phyloP scores from a whole-genome alignment of 2,113 vertebrate genomes.

The Brachypodius melanocephalos region DNA sequence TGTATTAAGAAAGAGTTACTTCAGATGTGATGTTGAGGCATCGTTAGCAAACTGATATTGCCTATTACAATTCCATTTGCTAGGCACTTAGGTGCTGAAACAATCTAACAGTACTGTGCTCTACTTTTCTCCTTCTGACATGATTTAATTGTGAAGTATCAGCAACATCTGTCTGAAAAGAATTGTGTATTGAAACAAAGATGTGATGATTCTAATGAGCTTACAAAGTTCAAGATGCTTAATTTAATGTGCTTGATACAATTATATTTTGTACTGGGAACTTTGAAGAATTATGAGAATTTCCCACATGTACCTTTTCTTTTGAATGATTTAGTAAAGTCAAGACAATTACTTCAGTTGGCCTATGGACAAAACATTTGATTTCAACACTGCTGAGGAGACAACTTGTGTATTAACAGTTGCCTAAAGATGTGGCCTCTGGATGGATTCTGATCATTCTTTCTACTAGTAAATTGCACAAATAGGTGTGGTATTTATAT shows the following conservation, averaged over 20 bases:
- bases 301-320: neutral
- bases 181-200: neutral
- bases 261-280: neutral
- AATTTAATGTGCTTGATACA: neutral
- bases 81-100: neutral
- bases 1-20: neutral
- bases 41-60: neutral
- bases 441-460: neutral
- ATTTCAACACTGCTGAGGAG: neutral
- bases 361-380: neutral
- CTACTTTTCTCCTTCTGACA: neutral
- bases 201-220: neutral
- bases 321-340: neutral
- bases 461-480: neutral
- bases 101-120: neutral
- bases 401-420: neutral
- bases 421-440: neutral
- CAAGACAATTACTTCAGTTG: neutral
- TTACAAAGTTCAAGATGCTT: neutral
- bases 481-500: constrained; percentile 44
- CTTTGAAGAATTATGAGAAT: neutral
- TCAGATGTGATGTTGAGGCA: neutral
- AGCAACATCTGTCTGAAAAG: neutral
- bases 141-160: neutral
- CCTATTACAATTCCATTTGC: neutral